phyloP scores from a whole-genome alignment of 2,113 vertebrate genomes.

The Cepphus grylle region DNA sequence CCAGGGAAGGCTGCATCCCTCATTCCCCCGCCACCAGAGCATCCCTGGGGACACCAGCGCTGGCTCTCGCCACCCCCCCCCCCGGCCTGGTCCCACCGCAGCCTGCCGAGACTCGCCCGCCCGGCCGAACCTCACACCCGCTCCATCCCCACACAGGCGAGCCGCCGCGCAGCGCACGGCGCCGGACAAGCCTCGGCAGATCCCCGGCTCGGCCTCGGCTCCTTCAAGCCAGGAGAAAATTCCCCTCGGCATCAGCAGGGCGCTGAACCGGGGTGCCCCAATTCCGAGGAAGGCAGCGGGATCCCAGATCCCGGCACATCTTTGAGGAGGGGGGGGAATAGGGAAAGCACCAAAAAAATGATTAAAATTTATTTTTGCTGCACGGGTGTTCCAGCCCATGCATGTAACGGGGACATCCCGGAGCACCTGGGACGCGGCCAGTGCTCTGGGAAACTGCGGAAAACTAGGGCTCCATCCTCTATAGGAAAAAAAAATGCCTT shows the following conservation, averaged over 20 bases:
- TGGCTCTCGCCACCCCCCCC: too few relatives aligned
- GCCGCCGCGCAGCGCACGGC: accelerated
- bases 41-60: not conserved
- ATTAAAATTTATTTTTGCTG: not conserved
- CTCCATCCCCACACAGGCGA: not conserved
- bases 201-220: not conserved
- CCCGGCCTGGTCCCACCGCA: not conserved
- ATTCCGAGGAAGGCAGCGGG: not conserved
- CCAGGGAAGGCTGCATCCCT: not conserved
- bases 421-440: not conserved
- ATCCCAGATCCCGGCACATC: not conserved
- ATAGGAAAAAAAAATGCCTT: not conserved
- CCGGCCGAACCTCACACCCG: not conserved
- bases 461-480: not conserved
- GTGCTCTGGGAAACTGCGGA: accelerated
- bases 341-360: not conserved
- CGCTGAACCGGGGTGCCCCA: accelerated
- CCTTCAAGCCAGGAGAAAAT: not conserved
- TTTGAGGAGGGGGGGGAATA: not conserved
- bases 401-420: accelerated
- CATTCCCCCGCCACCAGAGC: not conserved
- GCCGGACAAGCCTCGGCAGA: not conserved
- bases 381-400: not conserved
- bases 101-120: not conserved
- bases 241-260: not conserved